Conservation (phyloP, 2,797 vertebrate species). For the Ceryle rudis region DNA sequence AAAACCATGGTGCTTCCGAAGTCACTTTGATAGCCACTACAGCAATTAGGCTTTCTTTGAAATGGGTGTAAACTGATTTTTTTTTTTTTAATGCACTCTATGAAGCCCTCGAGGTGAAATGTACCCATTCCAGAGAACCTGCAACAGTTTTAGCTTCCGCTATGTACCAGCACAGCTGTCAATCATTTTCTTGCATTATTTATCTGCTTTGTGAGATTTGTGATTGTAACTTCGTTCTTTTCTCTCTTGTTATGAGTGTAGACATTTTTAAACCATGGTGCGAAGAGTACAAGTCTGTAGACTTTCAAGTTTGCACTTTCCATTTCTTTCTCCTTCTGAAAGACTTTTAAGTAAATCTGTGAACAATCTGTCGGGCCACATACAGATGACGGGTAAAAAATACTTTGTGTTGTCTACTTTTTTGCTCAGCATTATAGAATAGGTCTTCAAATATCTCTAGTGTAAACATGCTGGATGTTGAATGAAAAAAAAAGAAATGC, state of each 20-base stretch:
- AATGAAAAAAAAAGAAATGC: background rate
- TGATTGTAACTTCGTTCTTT: slow-evolving; percentile 62
- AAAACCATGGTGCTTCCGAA: background rate
- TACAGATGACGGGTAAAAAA: background rate
- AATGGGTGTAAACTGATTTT: background rate
- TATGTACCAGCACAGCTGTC: slow-evolving; percentile 3
- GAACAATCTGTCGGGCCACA: background rate
- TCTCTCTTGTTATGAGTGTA: slow-evolving; percentile 48
- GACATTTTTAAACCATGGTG: slow-evolving; percentile 23
- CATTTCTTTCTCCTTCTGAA: background rate
- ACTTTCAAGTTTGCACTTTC: slow-evolving; percentile 20
- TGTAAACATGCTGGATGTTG: background rate
- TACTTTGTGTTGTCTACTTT: background rate
- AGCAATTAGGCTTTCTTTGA: background rate
- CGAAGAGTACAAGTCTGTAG: slow-evolving; percentile 34
- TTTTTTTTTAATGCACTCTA: background rate
- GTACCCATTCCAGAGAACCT: background rate
- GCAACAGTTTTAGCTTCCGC: slow-evolving; percentile 21
- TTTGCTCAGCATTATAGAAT: background rate
- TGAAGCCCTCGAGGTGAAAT: slow-evolving; percentile 7
- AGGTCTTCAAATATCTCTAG: background rate
- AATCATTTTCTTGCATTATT: slow-evolving; percentile 44
- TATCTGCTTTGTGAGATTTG: slow-evolving; percentile 37
- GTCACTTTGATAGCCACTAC: background rate
- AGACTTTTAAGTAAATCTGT: background rate